Percentiles rank a stretch among this genome's conserved stretches.
These are phyloP conservation scores for Alentia gelatinosa DNA, from an alignment of 2,888 invertebrate species.

Conservation along the genomic window DNA sequence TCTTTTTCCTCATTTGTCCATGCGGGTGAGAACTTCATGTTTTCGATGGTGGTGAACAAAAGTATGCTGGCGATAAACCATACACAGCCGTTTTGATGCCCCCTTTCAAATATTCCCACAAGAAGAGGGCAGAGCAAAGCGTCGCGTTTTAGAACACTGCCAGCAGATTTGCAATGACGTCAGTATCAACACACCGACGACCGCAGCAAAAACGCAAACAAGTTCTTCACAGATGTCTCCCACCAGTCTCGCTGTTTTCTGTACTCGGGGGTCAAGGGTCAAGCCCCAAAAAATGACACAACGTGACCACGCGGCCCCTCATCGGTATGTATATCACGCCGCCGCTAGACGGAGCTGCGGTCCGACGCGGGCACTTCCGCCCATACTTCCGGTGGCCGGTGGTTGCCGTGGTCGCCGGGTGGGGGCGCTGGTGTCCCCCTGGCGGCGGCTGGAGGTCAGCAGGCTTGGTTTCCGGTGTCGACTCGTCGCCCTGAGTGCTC, in stretches of 20 bases:
- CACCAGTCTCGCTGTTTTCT: neutral
- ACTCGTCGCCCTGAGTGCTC: neutral
- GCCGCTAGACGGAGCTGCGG: neutral
- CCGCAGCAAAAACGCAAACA: neutral
- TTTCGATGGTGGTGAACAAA: neutral
- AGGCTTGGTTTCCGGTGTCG: neutral
- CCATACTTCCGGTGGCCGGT: neutral
- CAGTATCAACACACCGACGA: neutral
- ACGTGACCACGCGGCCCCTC: neutral
- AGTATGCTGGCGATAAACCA: neutral
- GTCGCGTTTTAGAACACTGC: neutral
- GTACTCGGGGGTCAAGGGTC: neutral
- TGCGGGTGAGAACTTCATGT: neutral
- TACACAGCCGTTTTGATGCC: neutral
- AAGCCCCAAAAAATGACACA: neutral
- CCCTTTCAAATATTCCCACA: neutral
- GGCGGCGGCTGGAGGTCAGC: constrained; percentile 12
- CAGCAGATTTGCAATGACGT: constrained; percentile 1
- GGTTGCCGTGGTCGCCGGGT: neutral
- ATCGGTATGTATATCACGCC: neutral
- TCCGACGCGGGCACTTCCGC: neutral
- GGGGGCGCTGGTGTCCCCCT: neutral
- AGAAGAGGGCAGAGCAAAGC: neutral
- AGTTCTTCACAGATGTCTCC: neutral
- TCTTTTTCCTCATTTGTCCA: neutral